phyloP scores from a whole-genome alignment of 2,888 invertebrate genomes.

The Papilio elwesi region DNA sequence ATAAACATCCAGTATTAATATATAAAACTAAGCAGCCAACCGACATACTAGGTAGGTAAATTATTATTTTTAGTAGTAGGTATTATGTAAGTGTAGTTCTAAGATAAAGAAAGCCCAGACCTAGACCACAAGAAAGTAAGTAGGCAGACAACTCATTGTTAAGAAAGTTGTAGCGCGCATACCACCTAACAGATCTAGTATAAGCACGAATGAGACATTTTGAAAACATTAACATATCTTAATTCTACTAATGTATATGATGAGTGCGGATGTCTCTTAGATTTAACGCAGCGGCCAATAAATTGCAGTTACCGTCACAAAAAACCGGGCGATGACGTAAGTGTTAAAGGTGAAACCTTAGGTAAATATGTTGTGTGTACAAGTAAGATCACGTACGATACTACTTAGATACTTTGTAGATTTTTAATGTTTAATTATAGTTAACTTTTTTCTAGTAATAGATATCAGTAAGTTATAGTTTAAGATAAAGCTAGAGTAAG shows the following conservation, averaged over 20 bases:
- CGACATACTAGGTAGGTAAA: constrained; percentile 26
- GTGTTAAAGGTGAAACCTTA: constrained; percentile 1
- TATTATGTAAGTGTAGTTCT: constrained; percentile 15
- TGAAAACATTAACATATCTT: background rate
- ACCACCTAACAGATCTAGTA: too few relatives aligned
- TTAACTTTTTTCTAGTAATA: too few relatives aligned
- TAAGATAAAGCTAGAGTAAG: too few relatives aligned
- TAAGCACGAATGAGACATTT: too few relatives aligned
- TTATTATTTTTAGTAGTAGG: background rate
- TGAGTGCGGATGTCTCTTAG: background rate
- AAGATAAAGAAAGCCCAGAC: constrained; percentile 12
- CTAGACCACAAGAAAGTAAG: constrained; percentile 33
- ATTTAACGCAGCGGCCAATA: constrained; percentile 1
- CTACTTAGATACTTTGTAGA: too few relatives aligned
- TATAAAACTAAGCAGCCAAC: background rate
- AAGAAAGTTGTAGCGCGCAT: too few relatives aligned
- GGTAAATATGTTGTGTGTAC: background rate
- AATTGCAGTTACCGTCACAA: constrained; percentile 31
- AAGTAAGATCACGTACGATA: too few relatives aligned
- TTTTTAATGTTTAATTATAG: too few relatives aligned
- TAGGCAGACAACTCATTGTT: background rate
- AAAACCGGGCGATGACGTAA: constrained; percentile 39
- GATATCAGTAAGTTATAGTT: too few relatives aligned
- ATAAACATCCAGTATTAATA: constrained; percentile 19
- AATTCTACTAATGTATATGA: background rate